Evolutionary conservation across 1,140 invertebrate genomes (phyloP), one percentile per base, ranked within the genome.

Genomic region (Lucilia sericata): DNA sequence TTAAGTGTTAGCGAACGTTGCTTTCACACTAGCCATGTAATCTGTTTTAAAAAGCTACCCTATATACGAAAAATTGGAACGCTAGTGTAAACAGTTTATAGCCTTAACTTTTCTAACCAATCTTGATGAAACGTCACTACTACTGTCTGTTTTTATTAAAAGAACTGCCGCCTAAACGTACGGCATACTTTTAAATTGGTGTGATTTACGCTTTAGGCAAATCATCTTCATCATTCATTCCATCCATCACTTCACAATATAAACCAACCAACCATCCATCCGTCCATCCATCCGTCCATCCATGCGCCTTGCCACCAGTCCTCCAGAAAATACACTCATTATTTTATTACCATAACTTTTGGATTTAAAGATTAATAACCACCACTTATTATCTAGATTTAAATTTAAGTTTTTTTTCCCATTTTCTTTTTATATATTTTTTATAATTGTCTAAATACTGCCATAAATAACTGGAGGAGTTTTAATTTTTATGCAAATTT

Each of bases 71-170:
- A 42, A 42, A 42, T 42, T 42, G 2, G 5, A 42, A 42, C 10
- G 42, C 42, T 42, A 42, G 42, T 42, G 42, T 42, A 60, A 60
- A 70, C 60, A 8, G 3, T 17, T 70, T 70, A 19, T 19, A 19
- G 8, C 2, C 8, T 70, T n/a, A 70, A 21, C 60, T 65, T 4
- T 21, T 70, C 5, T 19, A 21, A 5, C n/a, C n/a, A 70, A 70
- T 70, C 65, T 70, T 70, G 65, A 70, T 70, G 65, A 70, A 70
- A 21, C 21, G 65, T 70, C 21, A 70, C 65, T 70, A 70, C 65
- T 70, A 70, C 65, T 70, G 65, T 70, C 17, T 70, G 21, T 21
- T 70, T 70, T 70, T 65, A 19, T 19, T 7, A 19, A 19, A 70
- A 21, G 65, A 70, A 12, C 19, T 2, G 7, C n/a, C 65, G 21